phyloP scores from a whole-genome alignment of 2,888 invertebrate genomes.

The Melanostoma mellinum region DNA sequence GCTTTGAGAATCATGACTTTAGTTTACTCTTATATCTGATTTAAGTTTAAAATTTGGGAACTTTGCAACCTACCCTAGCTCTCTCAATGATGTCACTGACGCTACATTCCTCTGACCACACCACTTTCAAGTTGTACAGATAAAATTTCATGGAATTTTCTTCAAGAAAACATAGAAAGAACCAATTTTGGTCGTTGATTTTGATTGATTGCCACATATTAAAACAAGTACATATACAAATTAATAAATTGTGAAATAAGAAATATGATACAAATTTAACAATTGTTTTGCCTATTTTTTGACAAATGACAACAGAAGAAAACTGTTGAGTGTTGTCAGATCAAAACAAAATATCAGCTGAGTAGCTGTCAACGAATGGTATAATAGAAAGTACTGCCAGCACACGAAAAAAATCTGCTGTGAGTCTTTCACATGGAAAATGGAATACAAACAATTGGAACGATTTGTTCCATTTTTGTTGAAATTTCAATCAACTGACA shows the following conservation, averaged over 20 bases:
- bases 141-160: conserved; percentile 62
- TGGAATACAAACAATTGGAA: no score
- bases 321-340: no score
- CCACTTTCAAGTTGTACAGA: conserved; percentile 72
- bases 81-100: conserved; percentile 60
- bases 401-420: no score
- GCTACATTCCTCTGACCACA: conserved; percentile 72
- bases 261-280: no score
- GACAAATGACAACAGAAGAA: background rate
- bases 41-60: background rate
- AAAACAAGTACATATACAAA: background rate
- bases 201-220: conserved; percentile 84
- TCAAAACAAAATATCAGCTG: no score
- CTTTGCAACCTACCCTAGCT: conserved; percentile 65
- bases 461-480: no score
- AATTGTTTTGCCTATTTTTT: background rate
- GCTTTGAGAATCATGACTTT: conserved; percentile 68
- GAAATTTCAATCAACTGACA: no score
- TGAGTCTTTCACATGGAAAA: no score
- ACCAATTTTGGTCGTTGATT: conserved; percentile 81
- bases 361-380: no score
- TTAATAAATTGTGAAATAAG: no score
- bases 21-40: background rate
- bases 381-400: no score
- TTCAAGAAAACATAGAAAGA: conserved; percentile 62